Base-by-base conservation (phyloP, 2,797 vertebrate genomes). In the Pteropus rufus region DNA sequence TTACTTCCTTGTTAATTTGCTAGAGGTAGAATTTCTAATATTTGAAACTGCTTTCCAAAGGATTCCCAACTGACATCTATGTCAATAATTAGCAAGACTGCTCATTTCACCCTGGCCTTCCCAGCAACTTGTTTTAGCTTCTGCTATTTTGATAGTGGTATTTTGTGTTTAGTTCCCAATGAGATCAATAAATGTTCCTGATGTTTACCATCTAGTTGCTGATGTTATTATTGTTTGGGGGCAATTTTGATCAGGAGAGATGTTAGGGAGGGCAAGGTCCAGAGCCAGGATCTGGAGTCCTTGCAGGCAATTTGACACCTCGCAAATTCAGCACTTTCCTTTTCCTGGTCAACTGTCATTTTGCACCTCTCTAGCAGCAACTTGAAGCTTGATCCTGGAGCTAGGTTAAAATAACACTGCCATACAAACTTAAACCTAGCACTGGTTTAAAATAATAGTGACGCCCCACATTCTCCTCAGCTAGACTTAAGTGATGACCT, bases 391-490 rank as follows among this genome's bases (percentile, higher is more conserved):
- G 70, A 26, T 60, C 24, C 62, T 2, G 67, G 64, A 26, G 75
- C 64, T 73, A 3, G 0, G 3, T 39, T 81, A n/a, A 85, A 52
- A 49, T 4, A 88, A 93, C 91, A 69, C 1, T 10, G 44, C 39
- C 23, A 7, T 10, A 10, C 12, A 49, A 29, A 72, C 79, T 64
- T n/a, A 90, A 67, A 52, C 60, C 52, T 36, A 11, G 52, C 14
- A 2, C 19, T 4, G 75, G 79, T 60, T 89, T 89, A 75, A 49
- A 79, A 54, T 52, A 86, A 93, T 79, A 69, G 34, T 3, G 73
- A 86, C 34, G 0, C 49, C 94, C 75, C 77, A 7, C 46, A 2
- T 31, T 75, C 72, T 80, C 44, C 60, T n/a, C 10, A 7, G 36
- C 24, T 49, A 9, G 36, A 29, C 10, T 49, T 90, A 62, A 10